These are phyloP conservation scores for Gastrophysa polygoni DNA, from an alignment of 2,888 invertebrate genomes.

Conservation along the genomic window DNA sequence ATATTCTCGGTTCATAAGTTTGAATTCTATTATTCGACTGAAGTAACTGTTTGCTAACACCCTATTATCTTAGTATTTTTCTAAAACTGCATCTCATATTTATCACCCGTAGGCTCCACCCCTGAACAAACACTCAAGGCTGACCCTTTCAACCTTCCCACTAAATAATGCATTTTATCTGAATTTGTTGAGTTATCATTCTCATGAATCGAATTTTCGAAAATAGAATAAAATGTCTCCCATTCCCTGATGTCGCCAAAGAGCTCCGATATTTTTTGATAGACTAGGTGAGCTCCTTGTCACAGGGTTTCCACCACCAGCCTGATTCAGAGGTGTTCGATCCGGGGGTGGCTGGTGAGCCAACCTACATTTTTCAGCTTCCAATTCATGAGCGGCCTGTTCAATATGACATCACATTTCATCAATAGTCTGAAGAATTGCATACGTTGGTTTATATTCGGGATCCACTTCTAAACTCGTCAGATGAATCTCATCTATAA, in stretches of 20 bases:
- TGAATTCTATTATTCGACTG: neutral
- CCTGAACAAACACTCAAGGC: neutral
- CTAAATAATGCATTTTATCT: neutral
- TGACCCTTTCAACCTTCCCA: neutral
- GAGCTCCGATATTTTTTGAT: constrained; percentile 7
- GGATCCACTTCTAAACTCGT: neutral
- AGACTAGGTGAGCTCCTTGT: too few relatives aligned
- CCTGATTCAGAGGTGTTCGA: neutral
- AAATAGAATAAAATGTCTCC: neutral
- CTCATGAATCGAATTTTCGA: neutral
- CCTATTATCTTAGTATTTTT: constrained; percentile 4
- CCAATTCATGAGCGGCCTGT: neutral
- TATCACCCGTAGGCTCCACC: neutral
- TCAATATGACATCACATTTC: neutral
- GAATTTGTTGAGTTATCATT: neutral
- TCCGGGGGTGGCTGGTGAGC: neutral
- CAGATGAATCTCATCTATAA: neutral
- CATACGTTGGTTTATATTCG: neutral
- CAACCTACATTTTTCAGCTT: neutral
- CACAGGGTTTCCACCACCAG: too few relatives aligned
- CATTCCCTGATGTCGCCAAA: constrained; percentile 7
- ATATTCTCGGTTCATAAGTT: neutral
- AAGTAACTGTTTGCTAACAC: constrained; percentile 2
- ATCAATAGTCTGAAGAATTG: neutral
- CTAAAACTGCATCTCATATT: neutral